Conservation (phyloP, 2,113 vertebrate genomes). For the Rhea pennata region DNA sequence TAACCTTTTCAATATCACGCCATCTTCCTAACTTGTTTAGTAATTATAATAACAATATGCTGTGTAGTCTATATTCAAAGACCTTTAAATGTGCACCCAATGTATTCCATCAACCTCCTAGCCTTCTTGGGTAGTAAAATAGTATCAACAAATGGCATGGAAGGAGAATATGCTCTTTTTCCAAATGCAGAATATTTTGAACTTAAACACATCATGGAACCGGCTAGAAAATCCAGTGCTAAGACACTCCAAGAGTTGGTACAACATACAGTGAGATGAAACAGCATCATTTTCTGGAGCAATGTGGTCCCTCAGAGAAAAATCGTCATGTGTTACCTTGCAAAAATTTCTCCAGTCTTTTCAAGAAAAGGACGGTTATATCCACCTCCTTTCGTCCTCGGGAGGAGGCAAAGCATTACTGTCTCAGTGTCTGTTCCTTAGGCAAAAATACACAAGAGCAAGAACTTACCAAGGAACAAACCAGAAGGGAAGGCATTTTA, state of each 20-base stretch:
- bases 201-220: neutral
- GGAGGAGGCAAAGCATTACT: slow-evolving; percentile 15
- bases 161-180: neutral
- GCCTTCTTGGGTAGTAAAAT: neutral
- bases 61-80: neutral
- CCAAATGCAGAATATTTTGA: neutral
- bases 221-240: neutral
- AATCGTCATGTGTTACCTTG: slow-evolving; percentile 1
- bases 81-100: neutral
- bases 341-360: slow-evolving; percentile 33
- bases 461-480: neutral
- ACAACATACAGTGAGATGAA: neutral
- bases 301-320: slow-evolving; percentile 1
- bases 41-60: neutral
- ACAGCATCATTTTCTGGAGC: neutral
- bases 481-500: neutral
- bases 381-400: neutral
- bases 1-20: slow-evolving; percentile 14
- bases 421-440: neutral
- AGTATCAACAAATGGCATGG: neutral
- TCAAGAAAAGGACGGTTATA: neutral
- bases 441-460: neutral
- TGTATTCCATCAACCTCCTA: neutral
- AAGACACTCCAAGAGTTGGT: neutral
- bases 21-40: neutral